Percentiles rank a stretch among this genome's conserved stretches.
Conservation (phyloP, 1,140 invertebrate species). For the Pemphigus obesinymphae region DNA sequence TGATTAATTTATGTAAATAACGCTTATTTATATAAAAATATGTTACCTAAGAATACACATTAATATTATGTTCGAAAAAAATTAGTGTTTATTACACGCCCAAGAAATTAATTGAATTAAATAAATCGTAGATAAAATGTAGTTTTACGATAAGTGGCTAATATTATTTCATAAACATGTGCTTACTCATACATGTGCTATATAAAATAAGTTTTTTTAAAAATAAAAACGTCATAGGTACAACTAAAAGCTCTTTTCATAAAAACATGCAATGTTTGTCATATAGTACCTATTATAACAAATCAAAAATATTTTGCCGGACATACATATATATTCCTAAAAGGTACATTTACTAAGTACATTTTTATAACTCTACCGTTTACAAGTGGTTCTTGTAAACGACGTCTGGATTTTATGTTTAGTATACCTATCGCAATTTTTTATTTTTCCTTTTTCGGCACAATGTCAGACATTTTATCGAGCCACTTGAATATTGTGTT, state of each 20-base stretch:
- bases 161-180: not conserved
- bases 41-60: too few species aligned
- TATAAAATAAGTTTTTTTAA: not conserved
- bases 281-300: too few species aligned
- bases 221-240: not conserved
- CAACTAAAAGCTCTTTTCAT: not conserved
- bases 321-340: not conserved
- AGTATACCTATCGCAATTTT: not conserved
- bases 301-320: not conserved
- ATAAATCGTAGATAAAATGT: not conserved
- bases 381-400: conserved; percentile 18
- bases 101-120: not conserved
- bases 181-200: too few species aligned
- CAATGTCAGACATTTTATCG: not conserved
- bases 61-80: too few species aligned
- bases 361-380: not conserved
- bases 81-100: not conserved
- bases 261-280: not conserved
- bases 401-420: conserved; percentile 6
- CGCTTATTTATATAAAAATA: too few species aligned
- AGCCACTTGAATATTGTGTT: not conserved
- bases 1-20: too few species aligned
- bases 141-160: not conserved
- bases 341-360: not conserved
- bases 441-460: not conserved